Conservation (phyloP, 2,888 invertebrate species). For the Magallana nippona region DNA sequence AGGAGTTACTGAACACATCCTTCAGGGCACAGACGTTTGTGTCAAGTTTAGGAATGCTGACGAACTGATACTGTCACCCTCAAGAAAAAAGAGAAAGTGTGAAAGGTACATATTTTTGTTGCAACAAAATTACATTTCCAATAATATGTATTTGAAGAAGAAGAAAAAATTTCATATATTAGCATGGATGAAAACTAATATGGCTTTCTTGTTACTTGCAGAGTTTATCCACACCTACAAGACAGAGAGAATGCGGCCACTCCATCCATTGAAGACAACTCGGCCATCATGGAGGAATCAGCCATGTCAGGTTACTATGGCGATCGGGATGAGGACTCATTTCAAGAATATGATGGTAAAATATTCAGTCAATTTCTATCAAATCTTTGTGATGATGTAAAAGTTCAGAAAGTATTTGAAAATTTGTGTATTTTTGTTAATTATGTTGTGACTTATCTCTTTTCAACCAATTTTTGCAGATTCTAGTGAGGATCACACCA, state of each 20-base stretch:
- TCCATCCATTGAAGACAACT: conserved; percentile 58
- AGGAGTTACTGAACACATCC: conserved; percentile 71
- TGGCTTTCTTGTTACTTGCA: neutral
- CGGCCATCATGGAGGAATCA: conserved; percentile 63
- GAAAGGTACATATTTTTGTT: conserved; percentile 51
- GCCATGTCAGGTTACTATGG: conserved; percentile 74
- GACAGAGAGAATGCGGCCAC: conserved; percentile 53
- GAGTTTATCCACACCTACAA: conserved; percentile 34
- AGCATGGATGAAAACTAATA: neutral
- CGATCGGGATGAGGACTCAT: conserved; percentile 70
- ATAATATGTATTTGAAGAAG: neutral
- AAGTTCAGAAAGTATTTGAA: no score
- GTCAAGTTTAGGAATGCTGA: conserved; percentile 70
- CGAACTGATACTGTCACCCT: conserved; percentile 76
- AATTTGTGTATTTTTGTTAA: no score
- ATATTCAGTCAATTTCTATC: neutral
- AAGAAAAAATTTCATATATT: neutral
- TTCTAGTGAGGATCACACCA: conserved; percentile 47
- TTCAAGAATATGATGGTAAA: conserved; percentile 64
- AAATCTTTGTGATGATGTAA: no score
- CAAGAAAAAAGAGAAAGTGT: conserved; percentile 61
- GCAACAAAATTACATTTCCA: neutral
- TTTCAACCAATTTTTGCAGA: conserved; percentile 42
- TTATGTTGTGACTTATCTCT: neutral
- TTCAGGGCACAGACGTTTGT: conserved; percentile 64